These are phyloP conservation scores for Chionomys nivalis DNA, from an alignment of 2,113 vertebrate species.

Conservation along the genomic window DNA sequence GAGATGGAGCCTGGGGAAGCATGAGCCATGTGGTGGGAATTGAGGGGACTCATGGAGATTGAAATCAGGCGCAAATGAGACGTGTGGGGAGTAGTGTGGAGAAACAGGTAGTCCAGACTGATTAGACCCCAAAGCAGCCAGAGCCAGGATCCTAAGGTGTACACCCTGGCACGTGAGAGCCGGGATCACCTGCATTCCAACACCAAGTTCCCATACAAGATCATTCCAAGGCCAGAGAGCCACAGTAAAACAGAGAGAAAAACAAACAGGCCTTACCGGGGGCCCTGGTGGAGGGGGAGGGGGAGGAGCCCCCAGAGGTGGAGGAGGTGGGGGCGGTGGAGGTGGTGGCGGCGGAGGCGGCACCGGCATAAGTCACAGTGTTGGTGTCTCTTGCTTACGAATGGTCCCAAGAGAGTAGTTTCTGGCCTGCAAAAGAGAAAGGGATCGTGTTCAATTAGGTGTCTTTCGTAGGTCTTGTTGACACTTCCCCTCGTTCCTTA, in stretches of 20 bases:
- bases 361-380: slow-evolving; percentile 85
- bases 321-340: slow-evolving; percentile 74
- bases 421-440: slow-evolving; percentile 67
- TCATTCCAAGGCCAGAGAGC: neutral
- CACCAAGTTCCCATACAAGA: neutral
- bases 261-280: slow-evolving; percentile 82
- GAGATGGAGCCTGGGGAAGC: neutral
- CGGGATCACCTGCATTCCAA: neutral
- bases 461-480: neutral
- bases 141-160: neutral
- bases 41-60: neutral
- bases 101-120: neutral
- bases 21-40: neutral
- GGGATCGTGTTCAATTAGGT: neutral
- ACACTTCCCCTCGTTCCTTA: neutral
- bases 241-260: neutral
- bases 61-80: neutral
- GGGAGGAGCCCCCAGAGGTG: slow-evolving; percentile 74
- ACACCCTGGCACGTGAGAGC: neutral
- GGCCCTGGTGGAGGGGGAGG: slow-evolving; percentile 76
- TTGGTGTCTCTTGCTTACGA: slow-evolving; percentile 67
- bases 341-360: slow-evolving; percentile 67
- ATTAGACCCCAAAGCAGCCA: neutral
- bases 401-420: slow-evolving; percentile 55
- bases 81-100: rapidly evolving